phyloP scores from a whole-genome alignment of 2,888 invertebrate genomes.

The Melitaea athalia region DNA sequence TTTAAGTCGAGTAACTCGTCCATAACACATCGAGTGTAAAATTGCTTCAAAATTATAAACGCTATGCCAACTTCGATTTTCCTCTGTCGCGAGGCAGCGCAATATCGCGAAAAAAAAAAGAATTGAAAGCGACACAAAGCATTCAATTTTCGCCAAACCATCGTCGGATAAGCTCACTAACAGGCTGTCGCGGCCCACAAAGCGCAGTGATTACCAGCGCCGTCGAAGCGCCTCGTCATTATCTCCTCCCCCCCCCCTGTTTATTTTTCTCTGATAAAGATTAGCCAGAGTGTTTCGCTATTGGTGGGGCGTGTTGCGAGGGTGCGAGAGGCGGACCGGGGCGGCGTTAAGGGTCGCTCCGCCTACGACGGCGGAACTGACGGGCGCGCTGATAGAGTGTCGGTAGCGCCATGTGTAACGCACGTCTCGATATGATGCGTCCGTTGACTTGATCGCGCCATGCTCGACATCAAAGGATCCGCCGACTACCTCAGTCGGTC shows the following conservation, averaged over 20 bases:
- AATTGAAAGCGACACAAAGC: constrained; percentile 49
- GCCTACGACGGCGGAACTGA: constrained; percentile 51
- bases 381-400: constrained; percentile 46
- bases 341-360: constrained; percentile 52
- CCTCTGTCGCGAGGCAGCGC: constrained; percentile 38
- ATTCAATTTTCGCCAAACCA: constrained; percentile 74
- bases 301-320: constrained; percentile 67
- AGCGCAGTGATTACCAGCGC: constrained; percentile 76
- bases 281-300: constrained; percentile 75
- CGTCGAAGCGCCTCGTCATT: constrained; percentile 70
- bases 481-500: constrained; percentile 95
- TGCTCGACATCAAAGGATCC: constrained; percentile 96
- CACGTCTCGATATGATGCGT: constrained; percentile 59
- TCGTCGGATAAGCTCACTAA: constrained; percentile 66
- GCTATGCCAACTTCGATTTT: constrained; percentile 43
- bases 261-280: constrained; percentile 82
- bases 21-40: constrained; percentile 57
- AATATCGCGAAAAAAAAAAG: constrained; percentile 46
- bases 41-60: constrained; percentile 53
- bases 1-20: constrained; percentile 31
- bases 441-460: constrained; percentile 68
- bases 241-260: constrained; percentile 72
- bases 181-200: constrained; percentile 74
- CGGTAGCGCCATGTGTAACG: constrained; percentile 58
- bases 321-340: constrained; percentile 53